phyloP scores from a whole-genome alignment of 2,113 vertebrate species.

The Phylloscopus trochiloides region DNA sequence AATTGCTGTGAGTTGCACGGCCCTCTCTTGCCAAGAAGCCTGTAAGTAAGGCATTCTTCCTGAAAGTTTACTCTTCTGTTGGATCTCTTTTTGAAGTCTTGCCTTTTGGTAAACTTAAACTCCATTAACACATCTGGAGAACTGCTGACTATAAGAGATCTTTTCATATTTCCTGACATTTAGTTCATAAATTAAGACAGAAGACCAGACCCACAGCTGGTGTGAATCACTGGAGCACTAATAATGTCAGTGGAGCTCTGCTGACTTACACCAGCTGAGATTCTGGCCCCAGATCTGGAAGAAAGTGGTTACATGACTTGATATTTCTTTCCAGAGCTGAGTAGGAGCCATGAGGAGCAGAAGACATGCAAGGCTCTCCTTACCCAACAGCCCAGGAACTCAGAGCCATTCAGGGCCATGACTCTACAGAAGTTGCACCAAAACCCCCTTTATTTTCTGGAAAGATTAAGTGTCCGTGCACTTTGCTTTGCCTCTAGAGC shows the following conservation, averaged over 20 bases:
- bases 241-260: slow-evolving; percentile 42
- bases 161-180: slow-evolving; percentile 63
- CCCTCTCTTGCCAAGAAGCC: neutral
- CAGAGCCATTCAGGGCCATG: neutral
- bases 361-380: neutral
- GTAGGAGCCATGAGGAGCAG: neutral
- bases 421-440: neutral
- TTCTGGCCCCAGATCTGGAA: slow-evolving; percentile 19
- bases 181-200: slow-evolving; percentile 40
- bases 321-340: slow-evolving; percentile 34
- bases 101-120: slow-evolving; percentile 57
- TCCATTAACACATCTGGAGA: slow-evolving; percentile 62
- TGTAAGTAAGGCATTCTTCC: slow-evolving; percentile 18
- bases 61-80: slow-evolving; percentile 38
- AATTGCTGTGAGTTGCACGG: neutral
- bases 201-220: slow-evolving; percentile 43
- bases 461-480: neutral
- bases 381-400: neutral
- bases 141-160: slow-evolving; percentile 54
- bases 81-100: slow-evolving; percentile 48
- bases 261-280: slow-evolving; percentile 52
- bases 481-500: neutral
- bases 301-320: slow-evolving; percentile 24
- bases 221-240: slow-evolving; percentile 51
- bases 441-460: neutral